Percentiles rank a stretch among this genome's conserved stretches.
Evolutionary conservation across 2,888 invertebrate genomes (phyloP).

Genomic region (Polylopha cassiicola): DNA sequence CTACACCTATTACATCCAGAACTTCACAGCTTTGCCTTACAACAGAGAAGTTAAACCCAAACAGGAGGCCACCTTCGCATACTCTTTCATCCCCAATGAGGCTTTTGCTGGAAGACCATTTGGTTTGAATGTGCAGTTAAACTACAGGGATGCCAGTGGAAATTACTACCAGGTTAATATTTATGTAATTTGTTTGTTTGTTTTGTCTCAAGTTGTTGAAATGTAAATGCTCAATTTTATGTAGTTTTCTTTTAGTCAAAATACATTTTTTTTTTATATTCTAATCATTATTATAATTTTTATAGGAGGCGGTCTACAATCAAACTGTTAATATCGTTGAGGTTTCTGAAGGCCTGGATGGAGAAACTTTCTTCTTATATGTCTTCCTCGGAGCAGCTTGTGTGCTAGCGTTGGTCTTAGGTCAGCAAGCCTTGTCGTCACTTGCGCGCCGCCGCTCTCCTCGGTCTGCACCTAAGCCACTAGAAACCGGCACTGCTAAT

Average conservation of each 20-base stretch:
- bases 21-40: conserved; percentile 94
- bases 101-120: conserved; percentile 98
- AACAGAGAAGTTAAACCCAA: conserved; percentile 92
- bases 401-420: conserved; percentile 90
- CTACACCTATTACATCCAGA: conserved; percentile 98
- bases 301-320: conserved; percentile 96
- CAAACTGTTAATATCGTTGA: conserved; percentile 98
- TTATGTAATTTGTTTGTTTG: too few species aligned
- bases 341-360: conserved; percentile 97
- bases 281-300: conserved; percentile 33
- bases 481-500: conserved; percentile 94
- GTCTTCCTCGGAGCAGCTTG: conserved; percentile 94
- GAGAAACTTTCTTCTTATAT: conserved; percentile 99
- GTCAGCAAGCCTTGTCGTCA: conserved; percentile 91
- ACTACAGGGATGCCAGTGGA: conserved; percentile 88
- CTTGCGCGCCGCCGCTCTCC: conserved; percentile 85
- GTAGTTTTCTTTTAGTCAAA: neutral
- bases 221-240: neutral
- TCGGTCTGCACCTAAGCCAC: conserved; percentile 76
- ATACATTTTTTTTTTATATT: neutral
- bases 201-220: too few species aligned
- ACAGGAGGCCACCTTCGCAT: conserved; percentile 95
- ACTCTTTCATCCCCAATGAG: conserved; percentile 96
- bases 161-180: conserved; percentile 80
- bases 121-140: conserved; percentile 94